Base-by-base conservation (phyloP, 1,140 invertebrate genomes). In the Drosophila burlai region DNA sequence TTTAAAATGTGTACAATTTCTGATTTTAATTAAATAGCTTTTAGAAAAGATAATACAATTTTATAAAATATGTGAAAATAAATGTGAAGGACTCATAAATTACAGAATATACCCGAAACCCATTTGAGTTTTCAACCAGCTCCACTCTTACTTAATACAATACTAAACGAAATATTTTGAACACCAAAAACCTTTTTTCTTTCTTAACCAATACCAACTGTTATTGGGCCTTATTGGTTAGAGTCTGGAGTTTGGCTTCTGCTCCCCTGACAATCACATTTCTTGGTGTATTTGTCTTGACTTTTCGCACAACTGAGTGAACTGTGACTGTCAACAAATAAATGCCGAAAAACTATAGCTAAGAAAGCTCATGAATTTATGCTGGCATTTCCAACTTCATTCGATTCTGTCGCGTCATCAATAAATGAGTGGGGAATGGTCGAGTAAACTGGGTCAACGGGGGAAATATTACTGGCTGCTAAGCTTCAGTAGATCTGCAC, bases 271-370 rank as follows among this genome's bases (percentile, higher is more conserved):
- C 38, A 68, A 58, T 59, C 34, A 47, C 21, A 64, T 81, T 64
- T 45, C 38, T 61, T n/a, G 4, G 34, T 49, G 65, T 50, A 49
- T 58, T 85, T 60, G 75, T 67, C 73, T 46, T 63, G 82, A 73
- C 64, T 81, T 85, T 78, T 80, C 52, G 82, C 69, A 68, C 83
- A 76, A 65, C 65, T 64, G 80, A 83, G 18, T 87, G 80, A 87
- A 83, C 66, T 80, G 62, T 66, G 57, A 73, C 83, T 80, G 83
- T 80, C 83, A 87, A 86, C 74, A 85, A 75, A 77, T 59, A 40
- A 52, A 62, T 18, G 21, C 73, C 63, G 65, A 40, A 79, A 64
- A 42, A 67, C 75, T 67, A 71, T 54, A 75, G 68, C 64, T 71
- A 61, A 65, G 49, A 66, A 69, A 57, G 65, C 54, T 66, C 66